Evolutionary conservation across 2,888 invertebrate species (phyloP).

Genomic region (Scaptomyza cyrtandrae): DNA sequence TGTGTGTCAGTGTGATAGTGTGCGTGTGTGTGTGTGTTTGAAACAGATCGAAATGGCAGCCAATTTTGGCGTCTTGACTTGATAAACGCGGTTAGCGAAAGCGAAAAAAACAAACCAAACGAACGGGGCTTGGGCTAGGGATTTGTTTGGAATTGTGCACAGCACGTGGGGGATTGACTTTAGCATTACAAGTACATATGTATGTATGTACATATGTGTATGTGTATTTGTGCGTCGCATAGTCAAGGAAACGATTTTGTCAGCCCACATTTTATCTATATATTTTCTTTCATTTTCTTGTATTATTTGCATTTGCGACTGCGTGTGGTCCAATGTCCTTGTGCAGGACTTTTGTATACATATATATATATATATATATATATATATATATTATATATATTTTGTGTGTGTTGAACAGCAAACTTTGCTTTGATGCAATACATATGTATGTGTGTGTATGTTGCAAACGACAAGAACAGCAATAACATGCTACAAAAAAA

Average conservation of each 20-base stretch:
- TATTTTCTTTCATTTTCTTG: not conserved
- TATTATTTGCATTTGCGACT: constrained; percentile 70
- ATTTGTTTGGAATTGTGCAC: constrained; percentile 17
- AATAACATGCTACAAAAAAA: constrained; percentile 20
- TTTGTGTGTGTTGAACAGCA: constrained; percentile 22
- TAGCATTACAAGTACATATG: constrained; percentile 12
- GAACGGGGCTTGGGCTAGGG: constrained; percentile 15
- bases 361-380: constrained; percentile 62
- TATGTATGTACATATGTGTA: not conserved
- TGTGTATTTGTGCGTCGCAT: constrained; percentile 32
- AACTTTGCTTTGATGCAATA: constrained; percentile 79
- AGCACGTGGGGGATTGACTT: constrained; percentile 47
- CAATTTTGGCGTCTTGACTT: constrained; percentile 67
- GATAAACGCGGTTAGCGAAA: constrained; percentile 49
- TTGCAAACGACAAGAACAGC: constrained; percentile 55
- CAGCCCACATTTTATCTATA: constrained; percentile 46
- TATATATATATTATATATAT: constrained; percentile 51
- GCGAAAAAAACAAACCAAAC: not conserved
- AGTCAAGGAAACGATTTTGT: constrained; percentile 60
- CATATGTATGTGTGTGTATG: constrained; percentile 48
- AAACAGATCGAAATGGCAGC: constrained; percentile 64
- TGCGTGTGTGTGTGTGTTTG: constrained; percentile 11
- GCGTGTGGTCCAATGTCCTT: constrained; percentile 53
- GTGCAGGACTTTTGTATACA: constrained; percentile 40
- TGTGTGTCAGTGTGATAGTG: no score